Evolutionary conservation across 2,113 vertebrate species (phyloP).

Genomic region (Oryzias melastigma): DNA sequence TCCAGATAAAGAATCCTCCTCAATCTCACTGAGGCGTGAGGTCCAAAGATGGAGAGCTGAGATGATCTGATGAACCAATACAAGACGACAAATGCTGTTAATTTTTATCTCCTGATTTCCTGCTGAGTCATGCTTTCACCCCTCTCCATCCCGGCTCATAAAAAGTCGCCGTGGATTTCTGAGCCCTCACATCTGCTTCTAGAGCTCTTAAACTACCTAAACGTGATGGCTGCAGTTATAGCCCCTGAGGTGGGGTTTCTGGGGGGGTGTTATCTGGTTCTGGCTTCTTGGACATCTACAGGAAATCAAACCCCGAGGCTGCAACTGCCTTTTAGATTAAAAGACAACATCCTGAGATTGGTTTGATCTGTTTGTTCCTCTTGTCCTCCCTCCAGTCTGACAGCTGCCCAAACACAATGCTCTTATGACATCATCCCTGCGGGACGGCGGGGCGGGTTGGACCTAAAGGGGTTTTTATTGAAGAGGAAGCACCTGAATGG

Average conservation of each 20-base stretch:
- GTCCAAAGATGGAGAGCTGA: no score
- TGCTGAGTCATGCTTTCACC: not conserved
- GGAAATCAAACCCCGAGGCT: no score
- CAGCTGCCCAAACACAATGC: constrained; percentile 39
- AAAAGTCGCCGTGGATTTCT: not conserved
- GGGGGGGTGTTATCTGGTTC: not conserved
- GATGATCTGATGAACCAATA: no score
- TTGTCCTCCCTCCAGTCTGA: not conserved
- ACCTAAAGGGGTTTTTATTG: constrained; percentile 50
- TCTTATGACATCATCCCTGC: constrained; percentile 54
- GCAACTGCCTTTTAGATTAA: constrained; percentile 6
- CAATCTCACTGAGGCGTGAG: no score
- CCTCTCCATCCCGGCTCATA: no score
- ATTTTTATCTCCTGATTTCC: not conserved
- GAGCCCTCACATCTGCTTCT: constrained; percentile 17
- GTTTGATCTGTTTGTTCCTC: not conserved
- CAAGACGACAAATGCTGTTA: no score
- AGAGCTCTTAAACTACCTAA: constrained; percentile 24
- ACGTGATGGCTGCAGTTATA: constrained; percentile 3
- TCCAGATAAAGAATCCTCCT: no score
- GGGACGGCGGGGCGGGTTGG: constrained; percentile 11
- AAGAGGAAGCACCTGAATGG: constrained; percentile 55
- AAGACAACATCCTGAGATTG: not conserved
- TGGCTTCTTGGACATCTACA: no score
- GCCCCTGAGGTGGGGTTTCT: constrained; percentile 22